Percentiles rank a stretch among this genome's conserved stretches.
Conservation (phyloP, 2,797 vertebrate genomes). For the Gymnocypris eckloni region DNA sequence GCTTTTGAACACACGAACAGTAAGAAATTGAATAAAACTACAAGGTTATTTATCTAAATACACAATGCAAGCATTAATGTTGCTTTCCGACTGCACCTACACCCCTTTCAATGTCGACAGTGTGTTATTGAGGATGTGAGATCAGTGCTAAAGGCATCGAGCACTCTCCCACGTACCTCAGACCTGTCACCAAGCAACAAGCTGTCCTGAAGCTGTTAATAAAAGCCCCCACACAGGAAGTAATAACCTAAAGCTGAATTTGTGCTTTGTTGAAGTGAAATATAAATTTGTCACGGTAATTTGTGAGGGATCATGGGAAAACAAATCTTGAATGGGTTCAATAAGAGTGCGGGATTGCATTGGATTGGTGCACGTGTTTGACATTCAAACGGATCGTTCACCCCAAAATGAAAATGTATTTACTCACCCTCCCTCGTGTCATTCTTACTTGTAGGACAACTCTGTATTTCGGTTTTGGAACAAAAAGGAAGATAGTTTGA, state of each 20-base stretch:
- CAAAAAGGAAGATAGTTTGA: neutral
- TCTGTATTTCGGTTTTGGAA: neutral
- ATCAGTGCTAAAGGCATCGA: conserved; percentile 12
- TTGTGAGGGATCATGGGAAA: conserved; percentile 15
- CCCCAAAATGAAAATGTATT: neutral
- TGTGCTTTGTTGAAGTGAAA: neutral
- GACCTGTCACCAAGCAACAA: conserved; percentile 31
- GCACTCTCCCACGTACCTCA: conserved; percentile 2
- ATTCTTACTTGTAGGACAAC: too few relatives aligned
- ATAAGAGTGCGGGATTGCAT: neutral
- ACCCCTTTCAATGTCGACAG: neutral
- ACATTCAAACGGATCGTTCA: neutral
- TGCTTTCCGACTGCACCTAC: conserved; percentile 4
- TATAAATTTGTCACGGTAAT: conserved; percentile 16
- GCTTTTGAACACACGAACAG: neutral
- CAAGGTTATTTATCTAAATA: conserved; percentile 18
- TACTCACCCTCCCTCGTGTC: neutral
- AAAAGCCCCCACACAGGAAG: neutral
- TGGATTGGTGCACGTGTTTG: neutral
- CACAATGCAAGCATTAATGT: conserved; percentile 18
- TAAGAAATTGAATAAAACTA: conserved; percentile 16
- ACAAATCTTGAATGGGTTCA: conserved; percentile 11
- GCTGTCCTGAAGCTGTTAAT: conserved; percentile 24
- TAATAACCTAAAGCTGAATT: neutral
- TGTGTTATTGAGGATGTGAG: neutral